These are phyloP conservation scores for Agrypnus murinus DNA, from an alignment of 2,888 invertebrate species.

Conservation along the genomic window DNA sequence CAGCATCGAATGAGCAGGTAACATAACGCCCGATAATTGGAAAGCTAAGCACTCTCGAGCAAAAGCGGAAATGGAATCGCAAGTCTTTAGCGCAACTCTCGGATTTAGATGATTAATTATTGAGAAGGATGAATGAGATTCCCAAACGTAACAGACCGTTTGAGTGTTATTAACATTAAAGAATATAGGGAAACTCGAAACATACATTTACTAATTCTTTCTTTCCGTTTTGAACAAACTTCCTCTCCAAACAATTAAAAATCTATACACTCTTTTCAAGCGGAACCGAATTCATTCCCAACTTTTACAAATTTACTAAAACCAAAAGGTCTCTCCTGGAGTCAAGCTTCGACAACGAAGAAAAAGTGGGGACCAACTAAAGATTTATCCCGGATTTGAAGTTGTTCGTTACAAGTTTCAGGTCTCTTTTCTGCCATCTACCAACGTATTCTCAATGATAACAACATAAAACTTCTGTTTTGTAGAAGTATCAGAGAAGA, in stretches of 20 bases:
- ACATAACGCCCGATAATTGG: constrained; percentile 52
- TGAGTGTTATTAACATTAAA: constrained; percentile 44
- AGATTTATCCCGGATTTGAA: too few relatives aligned
- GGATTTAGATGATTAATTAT: constrained; percentile 51
- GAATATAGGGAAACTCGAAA: constrained; percentile 16
- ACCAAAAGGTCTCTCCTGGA: too few relatives aligned
- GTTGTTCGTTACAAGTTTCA: constrained; percentile 16
- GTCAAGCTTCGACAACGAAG: too few relatives aligned
- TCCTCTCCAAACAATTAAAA: too few relatives aligned
- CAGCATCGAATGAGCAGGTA: constrained; percentile 51
- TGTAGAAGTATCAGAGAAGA: constrained; percentile 28
- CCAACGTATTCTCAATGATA: constrained; percentile 29
- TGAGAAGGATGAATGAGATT: constrained; percentile 45
- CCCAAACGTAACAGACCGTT: constrained; percentile 36
- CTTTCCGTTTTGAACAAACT: too few relatives aligned
- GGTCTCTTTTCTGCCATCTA: constrained; percentile 16
- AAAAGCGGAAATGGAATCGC: constrained; percentile 50
- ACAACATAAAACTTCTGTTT: constrained; percentile 44
- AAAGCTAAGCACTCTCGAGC: constrained; percentile 50
- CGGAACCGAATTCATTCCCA: too few relatives aligned
- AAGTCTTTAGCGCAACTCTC: constrained; percentile 48
- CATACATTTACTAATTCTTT: too few relatives aligned
- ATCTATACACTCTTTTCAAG: too few relatives aligned
- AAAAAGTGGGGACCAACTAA: too few relatives aligned
- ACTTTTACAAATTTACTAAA: too few relatives aligned